Base-by-base conservation (phyloP, 2,113 vertebrate species). In the Nyctereutes procyonoides region DNA sequence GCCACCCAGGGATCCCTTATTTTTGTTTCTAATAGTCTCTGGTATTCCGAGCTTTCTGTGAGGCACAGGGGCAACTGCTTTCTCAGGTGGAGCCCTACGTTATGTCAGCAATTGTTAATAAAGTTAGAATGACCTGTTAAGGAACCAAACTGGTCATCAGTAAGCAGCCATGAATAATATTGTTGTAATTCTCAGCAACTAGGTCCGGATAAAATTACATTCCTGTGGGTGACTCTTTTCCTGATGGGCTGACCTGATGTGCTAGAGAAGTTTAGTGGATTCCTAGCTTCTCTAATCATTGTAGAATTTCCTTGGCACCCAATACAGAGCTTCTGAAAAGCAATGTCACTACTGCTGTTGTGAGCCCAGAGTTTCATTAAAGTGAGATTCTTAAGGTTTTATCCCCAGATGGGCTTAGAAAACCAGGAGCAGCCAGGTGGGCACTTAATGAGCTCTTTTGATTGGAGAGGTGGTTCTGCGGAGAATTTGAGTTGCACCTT, bases 161-260 rank as follows among this genome's bases (percentile, higher is more conserved):
- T 93, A 92, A 92, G 35, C 17, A 65, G 95, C 96, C 88, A 84
- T 96, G 90, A 97, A 96, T 95, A 98, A 97, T 95, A 82, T 74
- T 97, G 91, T 89, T 93, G 60, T 74, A 77, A 60, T 92, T 96
- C 92, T 96, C 48, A 81, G 80, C 63, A 35, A 24, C 53, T 12
- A 80, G 89, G 65, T 84, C 87, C 83, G 55, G 95, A 93, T 92
- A 93, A 91, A 69, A 67, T 80, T 89, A 63, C 79, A 28, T 83
- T 96, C 94, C 92, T 35, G 60, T 9, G 79, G 58, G 62, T n/a
- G 35, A 51, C 92, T 77, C 79, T 96, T 60, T 87, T 82, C 73
- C 30, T 65, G 38, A 56, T 65, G 38, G 9, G 38, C 88, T 91
- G 84, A 55, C 85, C 88, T 65, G 20, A 3, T 43, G 63, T 82